phyloP scores from a whole-genome alignment of 37 sponge, comb jelly and placozoan genomes.

The Theonella swinhoei region DNA sequence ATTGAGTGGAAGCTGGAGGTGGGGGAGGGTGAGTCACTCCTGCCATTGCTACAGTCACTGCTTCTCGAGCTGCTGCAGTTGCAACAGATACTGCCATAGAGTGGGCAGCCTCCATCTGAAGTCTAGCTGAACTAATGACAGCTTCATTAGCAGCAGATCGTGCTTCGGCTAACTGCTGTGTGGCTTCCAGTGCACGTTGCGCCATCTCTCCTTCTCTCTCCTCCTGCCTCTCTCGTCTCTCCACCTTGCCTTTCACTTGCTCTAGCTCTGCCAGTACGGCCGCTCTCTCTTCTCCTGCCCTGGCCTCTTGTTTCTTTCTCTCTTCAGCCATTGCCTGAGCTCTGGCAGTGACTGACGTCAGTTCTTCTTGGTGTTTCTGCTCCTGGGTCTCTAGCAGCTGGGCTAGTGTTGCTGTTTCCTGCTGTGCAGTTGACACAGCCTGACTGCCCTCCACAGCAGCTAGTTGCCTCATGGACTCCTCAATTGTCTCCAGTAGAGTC shows the following conservation, averaged over 20 bases:
- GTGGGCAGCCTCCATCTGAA: slow-evolving; percentile 56
- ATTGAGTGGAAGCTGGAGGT: not conserved
- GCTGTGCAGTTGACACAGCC: slow-evolving; percentile 55
- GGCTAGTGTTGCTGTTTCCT: slow-evolving; percentile 65
- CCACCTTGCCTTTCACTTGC: slow-evolving; percentile 16
- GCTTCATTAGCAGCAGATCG: slow-evolving; percentile 30
- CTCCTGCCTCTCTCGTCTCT: slow-evolving; percentile 1
- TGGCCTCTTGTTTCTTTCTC: slow-evolving; percentile 11
- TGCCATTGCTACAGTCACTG: slow-evolving; percentile 36
- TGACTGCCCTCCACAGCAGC: slow-evolving; percentile 46
- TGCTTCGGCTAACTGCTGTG: slow-evolving; percentile 42
- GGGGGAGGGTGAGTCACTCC: not conserved
- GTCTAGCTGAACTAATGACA: slow-evolving; percentile 23
- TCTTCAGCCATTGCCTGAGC: slow-evolving; percentile 16
- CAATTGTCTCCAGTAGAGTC: slow-evolving; percentile 56
- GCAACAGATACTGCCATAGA: slow-evolving; percentile 52
- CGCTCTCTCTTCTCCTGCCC: not conserved
- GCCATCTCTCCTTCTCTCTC: not conserved
- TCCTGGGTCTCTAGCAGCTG: slow-evolving; percentile 55
- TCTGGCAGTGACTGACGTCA: not conserved
- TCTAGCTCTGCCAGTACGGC: not conserved
- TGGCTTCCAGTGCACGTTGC: slow-evolving; percentile 13
- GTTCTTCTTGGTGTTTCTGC: slow-evolving; percentile 31
- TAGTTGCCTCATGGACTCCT: slow-evolving; percentile 64
- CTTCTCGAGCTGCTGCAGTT: slow-evolving; percentile 53